Percentiles rank a stretch among this genome's conserved stretches.
These are phyloP conservation scores for Aricia artaxerxes DNA, from an alignment of 2,888 invertebrate genomes.

Conservation along the genomic window DNA sequence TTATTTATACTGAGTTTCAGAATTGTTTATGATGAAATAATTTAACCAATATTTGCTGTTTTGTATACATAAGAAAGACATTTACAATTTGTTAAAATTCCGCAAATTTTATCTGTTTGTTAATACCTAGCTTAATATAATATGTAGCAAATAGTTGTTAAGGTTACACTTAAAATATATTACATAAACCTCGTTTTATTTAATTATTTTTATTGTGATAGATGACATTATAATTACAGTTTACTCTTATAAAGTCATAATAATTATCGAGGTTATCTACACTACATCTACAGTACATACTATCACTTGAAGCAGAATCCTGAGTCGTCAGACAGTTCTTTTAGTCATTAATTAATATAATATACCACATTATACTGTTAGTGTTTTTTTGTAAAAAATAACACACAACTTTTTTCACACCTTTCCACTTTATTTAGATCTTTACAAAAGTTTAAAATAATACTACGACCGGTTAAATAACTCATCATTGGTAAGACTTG, in stretches of 20 bases:
- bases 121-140: neutral
- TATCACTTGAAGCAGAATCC: neutral
- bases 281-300: too few relatives aligned
- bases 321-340: neutral
- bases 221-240: neutral
- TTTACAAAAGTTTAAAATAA: neutral
- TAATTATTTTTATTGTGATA: neutral
- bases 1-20: constrained; percentile 10
- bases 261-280: neutral
- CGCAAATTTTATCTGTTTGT: neutral
- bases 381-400: neutral
- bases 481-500: neutral
- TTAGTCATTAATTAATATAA: neutral
- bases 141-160: neutral
- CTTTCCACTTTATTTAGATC: too few relatives aligned
- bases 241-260: neutral
- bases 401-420: too few relatives aligned
- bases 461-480: neutral
- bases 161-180: neutral
- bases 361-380: too few relatives aligned
- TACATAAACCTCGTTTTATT: neutral
- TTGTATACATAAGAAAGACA: neutral
- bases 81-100: neutral
- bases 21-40: neutral
- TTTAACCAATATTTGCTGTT: neutral